These are phyloP conservation scores for Drosophila affinis DNA, from an alignment of 2,888 invertebrate genomes.

Conservation along the genomic window DNA sequence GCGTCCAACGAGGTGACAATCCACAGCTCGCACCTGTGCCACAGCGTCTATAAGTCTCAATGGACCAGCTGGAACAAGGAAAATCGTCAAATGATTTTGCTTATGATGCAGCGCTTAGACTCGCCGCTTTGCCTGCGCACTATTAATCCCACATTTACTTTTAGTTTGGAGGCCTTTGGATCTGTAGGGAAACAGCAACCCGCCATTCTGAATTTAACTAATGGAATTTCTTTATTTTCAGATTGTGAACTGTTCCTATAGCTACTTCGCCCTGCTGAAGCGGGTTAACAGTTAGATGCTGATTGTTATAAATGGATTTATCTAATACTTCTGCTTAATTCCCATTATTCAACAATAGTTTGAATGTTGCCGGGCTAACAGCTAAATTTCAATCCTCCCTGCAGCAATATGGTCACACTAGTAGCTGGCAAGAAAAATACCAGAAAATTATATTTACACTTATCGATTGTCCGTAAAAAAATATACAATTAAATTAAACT, in stretches of 20 bases:
- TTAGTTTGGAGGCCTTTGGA: constrained; percentile 73
- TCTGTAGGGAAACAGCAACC: constrained; percentile 61
- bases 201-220: neutral
- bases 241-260: constrained; percentile 79
- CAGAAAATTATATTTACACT: neutral
- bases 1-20: constrained; percentile 69
- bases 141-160: constrained; percentile 69
- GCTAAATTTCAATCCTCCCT: neutral
- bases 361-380: neutral
- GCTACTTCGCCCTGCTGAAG: constrained; percentile 76
- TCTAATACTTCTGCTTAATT: neutral
- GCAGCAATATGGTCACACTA: constrained; percentile 14
- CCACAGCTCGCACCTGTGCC: constrained; percentile 56
- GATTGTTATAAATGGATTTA: neutral
- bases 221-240: constrained; percentile 24
- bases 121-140: constrained; percentile 62
- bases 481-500: neutral
- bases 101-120: constrained; percentile 63
- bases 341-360: neutral
- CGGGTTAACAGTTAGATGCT: constrained; percentile 62
- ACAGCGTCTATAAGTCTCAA: constrained; percentile 61
- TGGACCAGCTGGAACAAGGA: constrained; percentile 61
- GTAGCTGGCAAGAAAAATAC: neutral
- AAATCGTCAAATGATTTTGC: constrained; percentile 58
- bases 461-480: neutral